A percentile compares a stretch with the other conserved stretches of the same genome.
These are phyloP conservation scores for Cryptus viduatorius DNA, from an alignment of 2,888 invertebrate genomes.

Conservation along the genomic window DNA sequence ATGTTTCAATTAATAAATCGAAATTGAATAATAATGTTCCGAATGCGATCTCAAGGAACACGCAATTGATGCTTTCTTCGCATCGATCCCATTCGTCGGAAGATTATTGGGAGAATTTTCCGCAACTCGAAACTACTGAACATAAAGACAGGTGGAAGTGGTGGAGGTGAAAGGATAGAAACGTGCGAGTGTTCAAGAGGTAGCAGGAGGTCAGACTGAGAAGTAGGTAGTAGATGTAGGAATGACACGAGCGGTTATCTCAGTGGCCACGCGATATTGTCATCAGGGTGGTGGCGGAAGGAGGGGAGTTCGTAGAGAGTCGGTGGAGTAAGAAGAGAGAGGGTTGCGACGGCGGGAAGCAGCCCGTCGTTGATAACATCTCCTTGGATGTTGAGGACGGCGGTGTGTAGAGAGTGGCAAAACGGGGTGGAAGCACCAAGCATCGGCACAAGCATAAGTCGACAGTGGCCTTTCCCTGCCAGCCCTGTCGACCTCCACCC, in stretches of 20 bases:
- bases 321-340: slow-evolving; percentile 46
- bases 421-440: slow-evolving; percentile 59
- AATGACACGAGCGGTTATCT: slow-evolving; percentile 85
- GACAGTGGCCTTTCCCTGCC: slow-evolving; percentile 84
- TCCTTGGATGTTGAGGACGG: slow-evolving; percentile 63
- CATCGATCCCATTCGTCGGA: neutral
- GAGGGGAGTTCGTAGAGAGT: slow-evolving; percentile 73
- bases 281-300: slow-evolving; percentile 79
- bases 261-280: slow-evolving; percentile 85
- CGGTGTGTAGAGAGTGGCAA: slow-evolving; percentile 32
- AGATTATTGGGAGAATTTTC: neutral
- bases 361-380: slow-evolving; percentile 68
- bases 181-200: slow-evolving; percentile 27
- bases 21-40: too few species aligned
- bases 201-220: slow-evolving; percentile 70
- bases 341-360: slow-evolving; percentile 67
- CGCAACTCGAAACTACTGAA: neutral
- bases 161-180: slow-evolving; percentile 9
- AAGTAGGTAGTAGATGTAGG: slow-evolving; percentile 83
- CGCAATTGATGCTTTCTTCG: too few species aligned
- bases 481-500: slow-evolving; percentile 71
- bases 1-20: too few species aligned
- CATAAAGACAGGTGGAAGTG: slow-evolving; percentile 8
- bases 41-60: too few species aligned
- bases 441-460: slow-evolving; percentile 75